Percentiles rank a stretch among this genome's conserved stretches.
These are phyloP conservation scores for Oceanites oceanicus DNA, from an alignment of 2,113 vertebrate species.

Conservation along the genomic window DNA sequence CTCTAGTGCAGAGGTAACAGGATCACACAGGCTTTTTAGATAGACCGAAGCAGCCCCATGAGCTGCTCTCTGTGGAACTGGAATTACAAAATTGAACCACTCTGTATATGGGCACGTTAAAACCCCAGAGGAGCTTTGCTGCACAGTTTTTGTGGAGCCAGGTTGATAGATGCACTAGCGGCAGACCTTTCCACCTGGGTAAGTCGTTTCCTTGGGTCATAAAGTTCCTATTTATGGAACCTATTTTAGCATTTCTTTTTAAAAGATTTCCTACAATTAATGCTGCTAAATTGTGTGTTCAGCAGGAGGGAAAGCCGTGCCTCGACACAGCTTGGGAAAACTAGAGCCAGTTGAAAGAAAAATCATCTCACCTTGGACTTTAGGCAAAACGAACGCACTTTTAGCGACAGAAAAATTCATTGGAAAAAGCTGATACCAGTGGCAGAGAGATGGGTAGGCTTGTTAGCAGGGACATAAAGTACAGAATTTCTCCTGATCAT, in stretches of 20 bases:
- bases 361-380: slow-evolving; percentile 13
- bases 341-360: not conserved
- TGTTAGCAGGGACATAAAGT: not conserved
- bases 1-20: not conserved
- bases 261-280: slow-evolving; percentile 1
- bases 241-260: not conserved
- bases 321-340: not conserved
- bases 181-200: not conserved
- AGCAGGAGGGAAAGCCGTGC: not conserved
- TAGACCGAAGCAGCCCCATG: rapidly evolving
- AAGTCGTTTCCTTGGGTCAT: not conserved
- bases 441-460: not conserved
- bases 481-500: not conserved
- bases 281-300: not conserved
- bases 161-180: not conserved
- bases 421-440: not conserved
- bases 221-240: slow-evolving; percentile 2
- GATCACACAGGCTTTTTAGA: not conserved
- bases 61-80: rapidly evolving
- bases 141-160: not conserved
- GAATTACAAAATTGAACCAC: not conserved
- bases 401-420: not conserved
- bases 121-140: not conserved
- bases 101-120: not conserved
- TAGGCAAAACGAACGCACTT: not conserved